phyloP scores from a whole-genome alignment of 2,888 invertebrate species.

The Drosophila hamatofila region DNA sequence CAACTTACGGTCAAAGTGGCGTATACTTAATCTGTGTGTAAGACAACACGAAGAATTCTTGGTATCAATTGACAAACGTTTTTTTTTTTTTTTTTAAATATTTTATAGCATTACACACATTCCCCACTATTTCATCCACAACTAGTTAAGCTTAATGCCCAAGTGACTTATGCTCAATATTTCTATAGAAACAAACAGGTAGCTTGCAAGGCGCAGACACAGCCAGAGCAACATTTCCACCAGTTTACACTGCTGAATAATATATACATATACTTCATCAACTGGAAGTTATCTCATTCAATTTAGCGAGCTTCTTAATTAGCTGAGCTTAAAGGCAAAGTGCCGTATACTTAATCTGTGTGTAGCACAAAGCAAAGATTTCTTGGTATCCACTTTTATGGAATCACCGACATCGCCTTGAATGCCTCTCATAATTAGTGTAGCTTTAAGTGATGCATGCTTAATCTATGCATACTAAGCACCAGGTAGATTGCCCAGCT shows the following conservation, averaged over 20 bases:
- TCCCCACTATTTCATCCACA: too few species aligned
- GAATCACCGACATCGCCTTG: not conserved
- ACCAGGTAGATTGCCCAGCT: not conserved
- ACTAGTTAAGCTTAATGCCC: too few species aligned
- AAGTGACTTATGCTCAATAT: too few species aligned
- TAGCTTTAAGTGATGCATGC: not conserved
- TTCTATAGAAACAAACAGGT: not conserved
- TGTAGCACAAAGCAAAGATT: not conserved
- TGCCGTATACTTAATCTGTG: not conserved
- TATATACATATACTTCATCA: not conserved
- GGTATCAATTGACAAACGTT: not conserved
- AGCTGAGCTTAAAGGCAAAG: not conserved
- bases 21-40: not conserved
- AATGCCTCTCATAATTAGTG: not conserved
- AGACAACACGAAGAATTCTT: not conserved
- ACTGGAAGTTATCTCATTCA: not conserved
- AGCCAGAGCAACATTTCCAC: not conserved
- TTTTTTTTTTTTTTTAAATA: too few species aligned
- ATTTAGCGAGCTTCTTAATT: not conserved
- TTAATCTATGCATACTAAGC: not conserved
- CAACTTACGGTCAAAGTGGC: too few species aligned
- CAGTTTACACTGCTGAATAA: not conserved
- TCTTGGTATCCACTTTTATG: not conserved
- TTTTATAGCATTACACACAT: too few species aligned
- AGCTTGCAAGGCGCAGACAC: not conserved